Percentiles rank a stretch among this genome's conserved stretches.
phyloP scores from a whole-genome alignment of 2,797 vertebrate genomes.

The Neolamprologus multifasciatus region DNA sequence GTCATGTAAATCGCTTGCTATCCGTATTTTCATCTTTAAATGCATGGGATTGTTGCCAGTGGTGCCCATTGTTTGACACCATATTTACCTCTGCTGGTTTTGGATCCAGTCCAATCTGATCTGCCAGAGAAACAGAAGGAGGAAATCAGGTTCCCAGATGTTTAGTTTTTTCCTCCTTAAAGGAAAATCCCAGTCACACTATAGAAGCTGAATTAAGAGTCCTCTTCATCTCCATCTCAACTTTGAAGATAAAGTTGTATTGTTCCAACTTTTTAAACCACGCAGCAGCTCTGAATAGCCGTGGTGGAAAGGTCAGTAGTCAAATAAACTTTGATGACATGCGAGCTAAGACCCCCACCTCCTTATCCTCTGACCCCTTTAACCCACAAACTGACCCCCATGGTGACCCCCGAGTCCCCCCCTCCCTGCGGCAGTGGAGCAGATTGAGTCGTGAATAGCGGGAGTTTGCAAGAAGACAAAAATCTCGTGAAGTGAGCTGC shows the following conservation, averaged over 20 bases:
- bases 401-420: background rate
- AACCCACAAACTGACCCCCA: background rate
- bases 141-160: background rate
- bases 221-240: background rate
- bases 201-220: background rate
- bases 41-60: background rate
- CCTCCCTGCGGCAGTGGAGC: background rate
- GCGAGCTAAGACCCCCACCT: background rate
- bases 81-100: background rate
- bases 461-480: background rate
- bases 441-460: background rate
- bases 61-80: background rate
- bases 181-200: background rate
- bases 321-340: slow-evolving; percentile 52
- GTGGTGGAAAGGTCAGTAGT: slow-evolving; percentile 42
- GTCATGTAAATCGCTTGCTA: background rate
- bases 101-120: background rate
- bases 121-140: background rate
- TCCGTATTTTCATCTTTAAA: background rate
- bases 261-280: slow-evolving; percentile 8
- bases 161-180: background rate
- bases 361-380: background rate
- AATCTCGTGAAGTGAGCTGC: background rate
- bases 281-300: background rate
- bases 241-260: slow-evolving; percentile 27